Evolutionary conservation across 1,140 invertebrate genomes (phyloP), one percentile per base, ranked within the genome.

Genomic region (Berghia stephanieae): DNA sequence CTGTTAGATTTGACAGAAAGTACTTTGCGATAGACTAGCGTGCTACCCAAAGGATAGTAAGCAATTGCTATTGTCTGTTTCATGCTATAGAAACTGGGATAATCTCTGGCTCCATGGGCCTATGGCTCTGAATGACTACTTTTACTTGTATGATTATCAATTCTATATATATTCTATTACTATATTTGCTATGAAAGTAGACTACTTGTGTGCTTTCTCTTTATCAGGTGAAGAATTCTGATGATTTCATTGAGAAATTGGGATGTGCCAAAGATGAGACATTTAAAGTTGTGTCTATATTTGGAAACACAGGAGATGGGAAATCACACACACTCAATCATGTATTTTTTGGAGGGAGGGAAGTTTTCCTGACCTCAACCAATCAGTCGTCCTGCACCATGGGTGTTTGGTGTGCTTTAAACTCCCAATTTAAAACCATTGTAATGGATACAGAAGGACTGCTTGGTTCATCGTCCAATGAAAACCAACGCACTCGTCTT

Each of bases 281-380:
- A n/a, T 92, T 95, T 1, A 96, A 96, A 90, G 94, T 96, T 27
- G 92, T 96, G 1, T 95, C 95, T 2, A 95, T 96, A 84, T 95
- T 96, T 91, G 95, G 95, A 0, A 96, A 95, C 83, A 95, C 94
- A 1, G 94, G 95, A 0, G 94, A 96, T 90, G 95, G 95, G 1
- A 96, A 96, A 89, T 96, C 94, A 46, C 91, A 94, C 81, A 95
- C 94, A 0, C 86, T 96, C 73, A 96, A 96, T 89, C 92, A 95
- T 81, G 92, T 93, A 21, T 95, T 96, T 85, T 96, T 95, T 86
- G 88, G 92, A 83, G 94, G 94, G 0, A 86, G 91, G 79, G 93
- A 95, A 88, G 90, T 95, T 18, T 96, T 96, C 87, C 90, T 91
- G 77, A 95, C 94, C 0, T 94, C 93, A 21, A 88, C 92, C 0